Percentiles rank a stretch among this genome's conserved stretches.
Evolutionary conservation across 2,888 invertebrate genomes (phyloP).

Genomic region (Cerastoderma edule): DNA sequence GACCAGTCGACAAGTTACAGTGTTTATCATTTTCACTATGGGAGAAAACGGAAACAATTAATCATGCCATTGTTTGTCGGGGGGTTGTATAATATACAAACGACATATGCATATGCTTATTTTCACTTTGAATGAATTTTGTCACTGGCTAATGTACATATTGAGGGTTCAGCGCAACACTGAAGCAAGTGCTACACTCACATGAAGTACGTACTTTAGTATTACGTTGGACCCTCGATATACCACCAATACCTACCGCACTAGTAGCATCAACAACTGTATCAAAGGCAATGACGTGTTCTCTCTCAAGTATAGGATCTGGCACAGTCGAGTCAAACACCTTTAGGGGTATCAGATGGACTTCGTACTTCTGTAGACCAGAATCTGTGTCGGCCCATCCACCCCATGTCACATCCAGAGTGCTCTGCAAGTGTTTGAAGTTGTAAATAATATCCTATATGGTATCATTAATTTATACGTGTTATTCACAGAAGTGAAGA

Average conservation of each 20-base stretch:
- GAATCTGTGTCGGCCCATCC: slow-evolving; percentile 50
- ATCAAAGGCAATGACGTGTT: slow-evolving; percentile 5
- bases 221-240: too few species aligned
- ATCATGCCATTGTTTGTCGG: too few species aligned
- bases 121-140: too few species aligned
- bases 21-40: too few species aligned
- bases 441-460: background rate
- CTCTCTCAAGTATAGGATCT: slow-evolving; percentile 1
- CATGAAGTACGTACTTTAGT: too few species aligned
- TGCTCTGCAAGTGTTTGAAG: slow-evolving; percentile 33
- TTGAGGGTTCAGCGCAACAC: too few species aligned
- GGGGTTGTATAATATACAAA: too few species aligned
- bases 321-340: slow-evolving; percentile 6
- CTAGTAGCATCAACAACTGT: slow-evolving; percentile 17
- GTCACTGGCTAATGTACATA: background rate
- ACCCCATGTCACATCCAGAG: slow-evolving; percentile 36
- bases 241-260: background rate
- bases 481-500: too few species aligned
- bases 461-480: background rate
- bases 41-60: too few species aligned
- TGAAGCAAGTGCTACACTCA: too few species aligned
- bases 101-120: too few species aligned
- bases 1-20: too few species aligned
- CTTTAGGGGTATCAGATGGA: slow-evolving; percentile 29
- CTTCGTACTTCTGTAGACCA: slow-evolving; percentile 37